A percentile compares a stretch with the other conserved stretches of the same genome.
Evolutionary conservation across 2,888 invertebrate genomes (phyloP).

Genomic region (Ectemnius cavifrons): DNA sequence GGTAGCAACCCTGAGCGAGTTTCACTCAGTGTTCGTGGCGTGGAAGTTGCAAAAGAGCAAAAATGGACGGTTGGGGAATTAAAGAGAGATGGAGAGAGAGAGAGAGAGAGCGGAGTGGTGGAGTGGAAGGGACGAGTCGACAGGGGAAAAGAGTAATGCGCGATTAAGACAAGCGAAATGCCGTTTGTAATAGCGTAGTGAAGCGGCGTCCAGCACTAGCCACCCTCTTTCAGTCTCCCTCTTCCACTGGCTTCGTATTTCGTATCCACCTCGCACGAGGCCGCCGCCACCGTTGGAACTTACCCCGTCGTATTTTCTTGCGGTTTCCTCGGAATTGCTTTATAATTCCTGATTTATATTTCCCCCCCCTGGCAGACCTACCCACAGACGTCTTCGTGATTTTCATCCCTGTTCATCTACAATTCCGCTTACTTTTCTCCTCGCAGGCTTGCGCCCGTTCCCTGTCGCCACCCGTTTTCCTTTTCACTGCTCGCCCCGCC

Average conservation of each 20-base stretch:
- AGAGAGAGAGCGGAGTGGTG: no score
- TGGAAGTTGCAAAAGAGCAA: constrained; percentile 22
- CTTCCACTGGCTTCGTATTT: constrained; percentile 9
- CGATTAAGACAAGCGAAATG: constrained; percentile 64
- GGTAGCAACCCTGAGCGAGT: constrained; percentile 14
- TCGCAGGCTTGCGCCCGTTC: neutral
- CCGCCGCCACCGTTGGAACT: constrained; percentile 33
- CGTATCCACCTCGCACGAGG: constrained; percentile 16
- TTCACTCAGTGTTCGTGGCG: constrained; percentile 19
- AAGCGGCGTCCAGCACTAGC: constrained; percentile 28
- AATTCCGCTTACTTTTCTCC: constrained; percentile 16
- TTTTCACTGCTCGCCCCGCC: constrained; percentile 2
- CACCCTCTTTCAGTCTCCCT: constrained; percentile 11
- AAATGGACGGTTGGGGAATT: constrained; percentile 6
- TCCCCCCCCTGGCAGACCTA: constrained; percentile 28
- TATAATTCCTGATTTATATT: constrained; percentile 71
- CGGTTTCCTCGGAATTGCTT: constrained; percentile 69
- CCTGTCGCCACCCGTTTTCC: neutral
- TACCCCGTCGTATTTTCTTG: constrained; percentile 58
- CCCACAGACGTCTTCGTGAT: constrained; percentile 21
- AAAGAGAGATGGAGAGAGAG: constrained; percentile 26
- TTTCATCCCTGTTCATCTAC: constrained; percentile 22
- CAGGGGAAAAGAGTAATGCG: constrained; percentile 60
- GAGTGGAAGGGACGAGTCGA: constrained; percentile 15
- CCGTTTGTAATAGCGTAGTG: constrained; percentile 66